Base-by-base conservation (phyloP, 2,888 invertebrate species). In the Ischnus inquisitorius region DNA sequence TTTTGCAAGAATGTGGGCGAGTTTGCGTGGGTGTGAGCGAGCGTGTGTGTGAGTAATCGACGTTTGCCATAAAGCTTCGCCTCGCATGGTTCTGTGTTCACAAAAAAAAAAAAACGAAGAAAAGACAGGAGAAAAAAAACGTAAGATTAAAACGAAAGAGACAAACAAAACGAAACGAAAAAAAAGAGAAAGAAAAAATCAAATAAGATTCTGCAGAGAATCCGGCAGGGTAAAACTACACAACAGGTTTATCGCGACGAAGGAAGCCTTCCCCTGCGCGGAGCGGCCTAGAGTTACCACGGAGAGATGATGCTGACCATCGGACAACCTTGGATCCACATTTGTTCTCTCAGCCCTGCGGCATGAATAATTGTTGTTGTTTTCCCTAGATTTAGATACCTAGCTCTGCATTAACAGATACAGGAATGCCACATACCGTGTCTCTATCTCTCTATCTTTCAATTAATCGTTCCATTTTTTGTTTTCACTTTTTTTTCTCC, bases 41-140 rank as follows among this genome's bases (percentile, higher is more conserved):
- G 90, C 88, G 91, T 86, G 91, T 88, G 92, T 90, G 91, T 87
- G 89, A 90, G 91, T 92, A 90, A 91, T 92, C 90, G 90, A 92
- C 92, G 91, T 93, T 92, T 92, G 93, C 92, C 92, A 93, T 90
- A 92, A 92, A 91, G 93, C 93, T 93, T 93, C 91, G 93, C 93
- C 92, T 93, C 91, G 93, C 93, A 93, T 93, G 93, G 92, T 93
- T 93, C 93, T 92, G 91, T 93, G 92, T 93, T 93, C 88, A 90
- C 88, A 86, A 88, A 88, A 89, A 89, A 87, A 87, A 88, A 87
- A 87, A 85, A 86, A 87, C 86, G 86, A 88, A 82, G 81, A 81
- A 87, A 86, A 86, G 87, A 80, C 80, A 79, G 22, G 22, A 79
- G 48, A 51, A 28, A n/a, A 57, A 68, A 51, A 57, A 76, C 39